A percentile compares a stretch with the other conserved stretches of the same genome.
Conservation (phyloP, 2,888 invertebrate genomes). For the Chalcis sispes region DNA sequence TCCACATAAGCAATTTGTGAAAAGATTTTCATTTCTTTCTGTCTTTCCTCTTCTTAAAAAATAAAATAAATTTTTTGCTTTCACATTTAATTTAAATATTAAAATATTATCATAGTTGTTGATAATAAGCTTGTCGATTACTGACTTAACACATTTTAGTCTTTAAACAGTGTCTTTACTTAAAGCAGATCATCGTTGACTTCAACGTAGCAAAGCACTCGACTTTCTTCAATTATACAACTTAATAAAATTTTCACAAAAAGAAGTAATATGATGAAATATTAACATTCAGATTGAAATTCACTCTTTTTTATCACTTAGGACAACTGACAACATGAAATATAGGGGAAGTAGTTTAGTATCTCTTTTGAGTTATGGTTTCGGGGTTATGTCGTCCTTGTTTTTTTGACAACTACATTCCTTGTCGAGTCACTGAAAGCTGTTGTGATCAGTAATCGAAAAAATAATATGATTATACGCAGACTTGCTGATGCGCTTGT, state of each 20-base stretch:
- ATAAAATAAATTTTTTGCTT: conserved; percentile 35
- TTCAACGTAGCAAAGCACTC: not conserved
- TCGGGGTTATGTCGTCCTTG: conserved; percentile 55
- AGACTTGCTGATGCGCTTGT: not conserved
- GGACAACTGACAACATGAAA: conserved; percentile 42
- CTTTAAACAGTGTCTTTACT: not conserved
- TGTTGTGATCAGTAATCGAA: not conserved
- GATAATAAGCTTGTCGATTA: not conserved
- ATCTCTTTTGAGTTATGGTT: conserved; percentile 17
- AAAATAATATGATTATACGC: not conserved
- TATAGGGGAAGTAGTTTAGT: conserved; percentile 34
- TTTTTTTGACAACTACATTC: conserved; percentile 49
- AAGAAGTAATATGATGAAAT: conserved; percentile 1
- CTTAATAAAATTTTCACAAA: conserved; percentile 7
- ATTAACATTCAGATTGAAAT: conserved; percentile 6
- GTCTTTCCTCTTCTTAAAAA: not conserved
- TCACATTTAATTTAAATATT: conserved; percentile 24
- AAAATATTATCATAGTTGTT: not conserved
- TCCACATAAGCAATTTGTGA: conserved; percentile 33
- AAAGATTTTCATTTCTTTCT: conserved; percentile 38
- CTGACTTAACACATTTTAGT: not conserved
- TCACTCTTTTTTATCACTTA: not conserved
- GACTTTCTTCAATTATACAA: not conserved
- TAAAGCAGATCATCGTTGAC: conserved; percentile 31
- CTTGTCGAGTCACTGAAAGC: conserved; percentile 3